Percentiles rank a stretch among this genome's conserved stretches.
These are phyloP conservation scores for Siniperca knerii DNA, from an alignment of 2,113 vertebrate species.

Conservation along the genomic window DNA sequence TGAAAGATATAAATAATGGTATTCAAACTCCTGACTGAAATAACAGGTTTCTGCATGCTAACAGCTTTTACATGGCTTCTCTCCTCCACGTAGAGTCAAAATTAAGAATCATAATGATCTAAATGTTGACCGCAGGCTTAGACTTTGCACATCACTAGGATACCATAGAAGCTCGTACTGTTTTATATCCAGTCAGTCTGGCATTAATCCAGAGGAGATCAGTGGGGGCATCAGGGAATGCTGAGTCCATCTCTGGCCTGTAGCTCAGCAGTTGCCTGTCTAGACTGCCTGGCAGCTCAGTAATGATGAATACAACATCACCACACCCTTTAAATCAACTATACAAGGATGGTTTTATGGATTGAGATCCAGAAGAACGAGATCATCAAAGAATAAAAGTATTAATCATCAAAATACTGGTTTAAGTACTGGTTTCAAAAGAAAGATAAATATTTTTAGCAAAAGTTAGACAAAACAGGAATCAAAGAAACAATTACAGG, in stretches of 20 bases:
- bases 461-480: neutral
- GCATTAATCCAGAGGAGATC: slow-evolving; percentile 68
- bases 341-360: neutral
- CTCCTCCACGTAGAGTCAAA: neutral
- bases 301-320: slow-evolving; percentile 27
- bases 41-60: slow-evolving; percentile 10
- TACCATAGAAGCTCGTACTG: neutral
- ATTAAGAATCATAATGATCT: neutral
- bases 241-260: slow-evolving; percentile 60
- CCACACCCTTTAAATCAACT: slow-evolving; percentile 49
- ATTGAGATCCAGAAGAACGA: neutral
- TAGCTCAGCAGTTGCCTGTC: slow-evolving; percentile 64
- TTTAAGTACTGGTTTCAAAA: neutral
- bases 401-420: neutral
- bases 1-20: neutral
- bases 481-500: slow-evolving; percentile 49
- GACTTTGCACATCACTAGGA: slow-evolving; percentile 20
- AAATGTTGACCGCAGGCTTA: neutral
- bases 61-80: neutral
- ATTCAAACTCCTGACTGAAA: slow-evolving; percentile 13
- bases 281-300: slow-evolving; percentile 63
- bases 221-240: slow-evolving; percentile 55
- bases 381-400: neutral
- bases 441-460: neutral
- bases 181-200: slow-evolving; percentile 43